Conservation (phyloP, 2,113 vertebrate species). For the Eulemur rufifrons region DNA sequence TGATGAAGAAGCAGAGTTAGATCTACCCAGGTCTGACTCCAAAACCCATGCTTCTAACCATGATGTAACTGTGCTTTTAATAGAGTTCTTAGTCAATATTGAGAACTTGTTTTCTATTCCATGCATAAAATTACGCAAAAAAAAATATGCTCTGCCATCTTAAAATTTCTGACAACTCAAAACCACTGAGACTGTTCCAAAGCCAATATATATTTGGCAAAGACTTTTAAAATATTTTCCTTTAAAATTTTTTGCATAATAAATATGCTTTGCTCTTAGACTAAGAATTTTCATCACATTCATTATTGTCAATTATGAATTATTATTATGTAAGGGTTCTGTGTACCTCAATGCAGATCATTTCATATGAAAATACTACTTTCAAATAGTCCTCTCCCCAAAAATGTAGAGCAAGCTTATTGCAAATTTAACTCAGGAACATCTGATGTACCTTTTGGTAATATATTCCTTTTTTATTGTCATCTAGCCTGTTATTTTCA, state of each 20-base stretch:
- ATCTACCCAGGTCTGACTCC: neutral
- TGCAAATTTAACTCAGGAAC: neutral
- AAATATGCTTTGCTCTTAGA: neutral
- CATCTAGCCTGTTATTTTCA: neutral
- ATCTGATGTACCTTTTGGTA: neutral
- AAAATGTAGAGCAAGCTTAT: neutral
- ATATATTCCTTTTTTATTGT: neutral
- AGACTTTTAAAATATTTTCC: neutral
- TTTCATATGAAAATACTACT: neutral
- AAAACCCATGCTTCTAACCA: neutral
- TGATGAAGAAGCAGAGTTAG: neutral
- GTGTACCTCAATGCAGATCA: neutral
- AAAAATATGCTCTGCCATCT: neutral
- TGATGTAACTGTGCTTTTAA: neutral
- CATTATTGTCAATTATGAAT: neutral
- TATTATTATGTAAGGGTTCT: neutral
- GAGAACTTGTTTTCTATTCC: neutral
- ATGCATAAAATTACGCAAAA: neutral
- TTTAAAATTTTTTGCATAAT: neutral
- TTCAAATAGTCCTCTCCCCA: neutral
- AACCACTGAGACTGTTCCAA: neutral
- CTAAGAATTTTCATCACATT: neutral
- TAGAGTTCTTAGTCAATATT: neutral
- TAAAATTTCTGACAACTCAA: neutral
- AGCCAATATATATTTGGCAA: neutral